Conservation (phyloP, 2,888 invertebrate species). For the Leptopilina drosophilae region DNA sequence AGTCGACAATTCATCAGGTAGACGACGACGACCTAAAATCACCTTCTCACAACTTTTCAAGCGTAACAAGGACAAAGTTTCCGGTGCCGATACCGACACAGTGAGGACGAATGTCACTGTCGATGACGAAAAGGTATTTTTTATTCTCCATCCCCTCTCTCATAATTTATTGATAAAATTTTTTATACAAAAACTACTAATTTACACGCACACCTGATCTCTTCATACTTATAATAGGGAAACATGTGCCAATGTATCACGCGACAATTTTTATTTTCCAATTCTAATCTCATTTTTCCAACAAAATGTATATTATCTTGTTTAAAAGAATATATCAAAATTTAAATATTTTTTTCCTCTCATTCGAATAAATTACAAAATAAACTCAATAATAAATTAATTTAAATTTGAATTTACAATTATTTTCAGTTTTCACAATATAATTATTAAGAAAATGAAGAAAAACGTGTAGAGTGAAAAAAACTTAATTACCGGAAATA, state of each 20-base stretch:
- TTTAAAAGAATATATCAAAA: background rate
- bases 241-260: conserved; percentile 4
- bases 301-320: background rate
- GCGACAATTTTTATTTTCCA: background rate
- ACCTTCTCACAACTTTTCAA: conserved; percentile 74
- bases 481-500: too few species aligned
- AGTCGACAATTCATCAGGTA: conserved; percentile 68
- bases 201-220: background rate
- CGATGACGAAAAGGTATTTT: conserved; percentile 74
- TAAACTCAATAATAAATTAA: too few species aligned
- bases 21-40: conserved; percentile 69
- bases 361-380: too few species aligned
- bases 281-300: background rate
- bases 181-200: background rate
- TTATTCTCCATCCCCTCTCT: background rate
- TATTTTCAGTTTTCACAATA: too few species aligned
- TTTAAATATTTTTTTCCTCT: too few species aligned
- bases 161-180: too few species aligned
- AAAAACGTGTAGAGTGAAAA: too few species aligned
- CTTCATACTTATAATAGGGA: too few species aligned
- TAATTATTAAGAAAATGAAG: too few species aligned
- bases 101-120: conserved; percentile 73
- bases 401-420: too few species aligned
- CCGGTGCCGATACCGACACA: conserved; percentile 75
- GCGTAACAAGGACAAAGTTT: conserved; percentile 76